These are phyloP conservation scores for Hydropsyche betteni DNA, from an alignment of 2,888 invertebrate species.

Conservation along the genomic window DNA sequence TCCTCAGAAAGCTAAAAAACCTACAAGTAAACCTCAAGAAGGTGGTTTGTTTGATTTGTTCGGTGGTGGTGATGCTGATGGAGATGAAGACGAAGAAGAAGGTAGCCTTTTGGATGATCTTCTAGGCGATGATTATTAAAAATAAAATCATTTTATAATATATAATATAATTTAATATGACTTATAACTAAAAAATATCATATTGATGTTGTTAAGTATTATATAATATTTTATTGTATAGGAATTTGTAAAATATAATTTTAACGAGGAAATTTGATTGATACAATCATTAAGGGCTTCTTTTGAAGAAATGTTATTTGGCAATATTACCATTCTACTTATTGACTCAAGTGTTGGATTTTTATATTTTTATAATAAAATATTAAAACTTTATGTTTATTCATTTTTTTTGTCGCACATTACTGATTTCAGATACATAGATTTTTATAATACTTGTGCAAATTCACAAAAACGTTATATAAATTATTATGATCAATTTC, in stretches of 20 bases:
- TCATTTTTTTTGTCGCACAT: neutral
- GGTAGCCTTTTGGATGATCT: constrained; percentile 59
- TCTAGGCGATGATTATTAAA: constrained; percentile 48
- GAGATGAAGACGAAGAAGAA: constrained; percentile 54
- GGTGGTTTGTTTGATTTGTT: constrained; percentile 51
- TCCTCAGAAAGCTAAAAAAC: constrained; percentile 60
- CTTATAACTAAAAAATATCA: too few relatives aligned
- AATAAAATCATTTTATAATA: too few relatives aligned
- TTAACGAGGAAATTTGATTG: too few relatives aligned
- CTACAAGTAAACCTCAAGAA: constrained; percentile 54
- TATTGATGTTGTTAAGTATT: too few relatives aligned
- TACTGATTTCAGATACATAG: neutral
- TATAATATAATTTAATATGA: too few relatives aligned
- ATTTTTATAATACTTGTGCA: neutral
- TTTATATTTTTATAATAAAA: too few relatives aligned
- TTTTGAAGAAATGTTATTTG: too few relatives aligned
- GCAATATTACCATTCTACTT: too few relatives aligned
- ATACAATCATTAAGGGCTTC: too few relatives aligned
- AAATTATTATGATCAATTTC: neutral
- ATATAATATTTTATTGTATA: too few relatives aligned
- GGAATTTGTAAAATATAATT: too few relatives aligned
- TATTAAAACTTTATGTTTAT: neutral
- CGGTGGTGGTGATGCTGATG: constrained; percentile 51
- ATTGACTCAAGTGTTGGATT: too few relatives aligned
- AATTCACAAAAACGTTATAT: neutral